phyloP scores from a whole-genome alignment of 2,797 vertebrate genomes.

The Microchirus variegatus region DNA sequence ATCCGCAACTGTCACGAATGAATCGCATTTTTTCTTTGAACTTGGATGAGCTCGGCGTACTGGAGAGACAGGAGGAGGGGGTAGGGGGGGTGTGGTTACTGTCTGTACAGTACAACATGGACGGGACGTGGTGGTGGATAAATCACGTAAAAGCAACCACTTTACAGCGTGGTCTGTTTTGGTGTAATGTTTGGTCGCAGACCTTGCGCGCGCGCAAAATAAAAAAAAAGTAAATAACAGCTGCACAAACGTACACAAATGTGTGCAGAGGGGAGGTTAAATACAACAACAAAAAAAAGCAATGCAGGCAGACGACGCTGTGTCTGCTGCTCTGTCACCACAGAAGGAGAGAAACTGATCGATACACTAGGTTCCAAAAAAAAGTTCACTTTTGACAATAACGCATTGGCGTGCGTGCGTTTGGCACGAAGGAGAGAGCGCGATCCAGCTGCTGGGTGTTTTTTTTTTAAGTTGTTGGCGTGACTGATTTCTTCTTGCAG shows the following conservation, averaged over 20 bases:
- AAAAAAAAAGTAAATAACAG: too few species aligned
- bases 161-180: too few species aligned
- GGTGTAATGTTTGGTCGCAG: too few species aligned
- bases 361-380: conserved; percentile 75
- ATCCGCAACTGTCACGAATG: neutral
- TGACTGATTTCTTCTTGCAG: conserved; percentile 66
- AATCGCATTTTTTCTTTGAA: conserved; percentile 83
- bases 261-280: too few species aligned
- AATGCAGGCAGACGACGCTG: conserved; percentile 19
- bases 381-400: conserved; percentile 78
- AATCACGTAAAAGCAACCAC: conserved; percentile 24
- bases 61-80: conserved; percentile 66
- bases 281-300: neutral
- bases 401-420: conserved; percentile 29
- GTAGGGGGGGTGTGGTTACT: conserved; percentile 89
- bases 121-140: conserved; percentile 77
- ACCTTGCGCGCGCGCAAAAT: too few species aligned
- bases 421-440: conserved; percentile 25
- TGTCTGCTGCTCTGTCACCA: conserved; percentile 15
- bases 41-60: conserved; percentile 79
- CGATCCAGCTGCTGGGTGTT: conserved; percentile 28
- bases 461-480: conserved; percentile 42
- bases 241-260: too few species aligned
- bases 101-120: conserved; percentile 92
- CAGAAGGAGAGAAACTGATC: conserved; percentile 43